Percentiles rank a stretch among this genome's conserved stretches.
Evolutionary conservation across 2,888 invertebrate species (phyloP).

Genomic region (Heliconius cydno): DNA sequence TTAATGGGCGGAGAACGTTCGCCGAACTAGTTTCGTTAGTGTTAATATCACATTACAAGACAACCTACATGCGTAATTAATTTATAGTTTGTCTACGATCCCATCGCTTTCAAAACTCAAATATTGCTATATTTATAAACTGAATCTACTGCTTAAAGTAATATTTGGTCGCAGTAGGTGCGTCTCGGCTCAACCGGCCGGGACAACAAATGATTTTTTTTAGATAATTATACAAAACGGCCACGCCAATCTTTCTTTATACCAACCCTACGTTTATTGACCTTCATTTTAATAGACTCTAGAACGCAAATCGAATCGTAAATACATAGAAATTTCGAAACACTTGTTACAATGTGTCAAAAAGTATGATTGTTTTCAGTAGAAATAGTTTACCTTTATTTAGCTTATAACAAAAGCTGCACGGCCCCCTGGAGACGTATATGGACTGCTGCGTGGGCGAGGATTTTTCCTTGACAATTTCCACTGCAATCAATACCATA

Average conservation of each 20-base stretch:
- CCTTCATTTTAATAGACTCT: slow-evolving; percentile 66
- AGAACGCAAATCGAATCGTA: slow-evolving; percentile 57
- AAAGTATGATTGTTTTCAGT: slow-evolving; percentile 76
- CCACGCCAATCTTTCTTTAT: slow-evolving; percentile 68
- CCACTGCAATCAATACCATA: slow-evolving; percentile 68
- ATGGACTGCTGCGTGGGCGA: slow-evolving; percentile 77
- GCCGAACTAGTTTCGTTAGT: slow-evolving; percentile 45
- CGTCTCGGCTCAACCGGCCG: slow-evolving; percentile 63
- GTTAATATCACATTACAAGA: slow-evolving; percentile 55
- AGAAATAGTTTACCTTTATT: slow-evolving; percentile 82
- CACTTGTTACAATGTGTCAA: slow-evolving; percentile 82
- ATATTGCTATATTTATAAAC: slow-evolving; percentile 40
- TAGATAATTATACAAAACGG: slow-evolving; percentile 74
- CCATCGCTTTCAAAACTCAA: slow-evolving; percentile 27
- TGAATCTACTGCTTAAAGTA: slow-evolving; percentile 53
- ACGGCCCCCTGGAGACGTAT: slow-evolving; percentile 77
- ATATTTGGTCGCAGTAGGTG: slow-evolving; percentile 59
- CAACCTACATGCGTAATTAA: slow-evolving; percentile 51
- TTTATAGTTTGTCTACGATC: slow-evolving; percentile 44
- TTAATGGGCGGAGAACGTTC: slow-evolving; percentile 51
- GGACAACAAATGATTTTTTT: slow-evolving; percentile 63
- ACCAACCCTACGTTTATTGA: slow-evolving; percentile 63
- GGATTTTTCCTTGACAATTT: slow-evolving; percentile 71
- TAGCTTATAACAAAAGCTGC: slow-evolving; percentile 81
- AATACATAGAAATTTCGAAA: slow-evolving; percentile 76